Conservation (phyloP, 2,797 vertebrate species). For the Ibycter americanus region DNA sequence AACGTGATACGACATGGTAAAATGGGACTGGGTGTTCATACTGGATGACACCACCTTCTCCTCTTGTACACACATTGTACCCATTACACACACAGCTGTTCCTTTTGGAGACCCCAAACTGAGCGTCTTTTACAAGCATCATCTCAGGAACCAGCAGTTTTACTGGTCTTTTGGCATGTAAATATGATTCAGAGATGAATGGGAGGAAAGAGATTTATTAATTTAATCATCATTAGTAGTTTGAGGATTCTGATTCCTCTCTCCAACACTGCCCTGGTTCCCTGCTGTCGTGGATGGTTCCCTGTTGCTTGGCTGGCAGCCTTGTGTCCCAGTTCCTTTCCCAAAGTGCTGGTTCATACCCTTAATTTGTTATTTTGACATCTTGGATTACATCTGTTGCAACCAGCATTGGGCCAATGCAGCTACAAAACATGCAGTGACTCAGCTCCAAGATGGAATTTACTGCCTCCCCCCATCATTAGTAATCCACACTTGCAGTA, state of each 20-base stretch:
- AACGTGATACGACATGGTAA: rapidly evolving
- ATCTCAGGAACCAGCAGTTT: rapidly evolving
- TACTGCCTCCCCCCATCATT: not conserved
- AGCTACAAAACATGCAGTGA: not conserved
- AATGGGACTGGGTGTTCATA: rapidly evolving
- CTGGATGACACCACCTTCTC: not conserved
- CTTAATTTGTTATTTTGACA: not conserved
- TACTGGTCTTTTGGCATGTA: rapidly evolving
- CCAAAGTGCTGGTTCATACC: not conserved
- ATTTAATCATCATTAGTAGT: not conserved
- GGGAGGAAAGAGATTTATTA: not conserved
- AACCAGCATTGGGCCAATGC: not conserved
- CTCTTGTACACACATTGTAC: rapidly evolving
- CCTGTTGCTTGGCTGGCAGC: not conserved
- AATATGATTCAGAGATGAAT: not conserved
- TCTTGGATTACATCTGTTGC: not conserved
- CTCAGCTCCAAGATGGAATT: not conserved
- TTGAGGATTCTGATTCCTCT: not conserved
- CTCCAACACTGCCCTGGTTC: not conserved
- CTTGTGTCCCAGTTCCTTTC: not conserved
- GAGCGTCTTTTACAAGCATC: not conserved
- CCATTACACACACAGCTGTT: rapidly evolving
- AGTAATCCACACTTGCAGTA: not conserved
- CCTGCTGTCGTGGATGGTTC: not conserved
- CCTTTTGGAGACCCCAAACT: not conserved